These are phyloP conservation scores for Perca schrenkii DNA, from an alignment of 2,113 vertebrate genomes.

Conservation along the genomic window DNA sequence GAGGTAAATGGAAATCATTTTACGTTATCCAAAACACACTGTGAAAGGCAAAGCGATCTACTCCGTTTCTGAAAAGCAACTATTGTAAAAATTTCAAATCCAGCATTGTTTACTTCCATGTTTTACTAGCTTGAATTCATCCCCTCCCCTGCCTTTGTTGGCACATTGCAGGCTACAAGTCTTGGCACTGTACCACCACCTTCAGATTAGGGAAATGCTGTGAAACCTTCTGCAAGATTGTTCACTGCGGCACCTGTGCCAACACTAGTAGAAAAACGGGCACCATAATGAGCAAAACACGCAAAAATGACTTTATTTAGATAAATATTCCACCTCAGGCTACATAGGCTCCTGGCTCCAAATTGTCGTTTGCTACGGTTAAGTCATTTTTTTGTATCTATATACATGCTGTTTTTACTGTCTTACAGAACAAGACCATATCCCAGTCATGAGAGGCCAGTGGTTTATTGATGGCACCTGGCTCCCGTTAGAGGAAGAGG, in stretches of 20 bases:
- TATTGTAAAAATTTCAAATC: not conserved
- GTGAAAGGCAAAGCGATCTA: not conserved
- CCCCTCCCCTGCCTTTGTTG: not conserved
- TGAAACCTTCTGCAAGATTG: not conserved
- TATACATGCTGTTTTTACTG: constrained; percentile 33
- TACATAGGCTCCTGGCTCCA: not conserved
- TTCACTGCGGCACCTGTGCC: not conserved
- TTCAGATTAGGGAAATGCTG: not conserved
- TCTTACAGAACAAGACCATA: constrained; percentile 91
- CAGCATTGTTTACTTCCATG: not conserved
- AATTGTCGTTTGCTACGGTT: not conserved
- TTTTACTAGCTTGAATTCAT: not conserved
- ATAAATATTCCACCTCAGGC: not conserved
- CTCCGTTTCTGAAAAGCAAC: not conserved
- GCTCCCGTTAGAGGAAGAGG: constrained; percentile 96
- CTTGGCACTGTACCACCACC: not conserved
- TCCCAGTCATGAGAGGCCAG: constrained; percentile 97
- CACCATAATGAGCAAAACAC: not conserved
- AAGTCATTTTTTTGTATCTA: not conserved
- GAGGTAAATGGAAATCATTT: constrained; percentile 29
- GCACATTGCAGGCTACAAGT: not conserved
- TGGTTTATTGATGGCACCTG: constrained; percentile 98
- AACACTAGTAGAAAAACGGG: not conserved
- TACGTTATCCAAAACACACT: not conserved
- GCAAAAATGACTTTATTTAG: not conserved